Evolutionary conservation across 2,113 vertebrate species (phyloP).

Genomic region (Pimephales promelas): DNA sequence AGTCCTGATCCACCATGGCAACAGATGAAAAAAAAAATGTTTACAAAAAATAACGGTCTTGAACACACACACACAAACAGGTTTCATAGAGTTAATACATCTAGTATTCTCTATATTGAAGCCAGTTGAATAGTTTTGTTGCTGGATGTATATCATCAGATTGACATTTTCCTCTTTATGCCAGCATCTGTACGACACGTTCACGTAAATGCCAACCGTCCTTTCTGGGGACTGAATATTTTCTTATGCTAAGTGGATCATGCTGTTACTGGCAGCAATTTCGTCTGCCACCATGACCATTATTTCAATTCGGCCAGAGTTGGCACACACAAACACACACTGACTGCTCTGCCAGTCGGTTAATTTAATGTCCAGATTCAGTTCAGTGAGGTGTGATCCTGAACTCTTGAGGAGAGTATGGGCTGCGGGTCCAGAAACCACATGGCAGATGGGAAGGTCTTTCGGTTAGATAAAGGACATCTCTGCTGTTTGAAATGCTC

Average conservation of each 20-base stretch:
- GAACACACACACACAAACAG: not conserved
- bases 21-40: no score
- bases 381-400: constrained; percentile 27
- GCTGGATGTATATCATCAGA: constrained; percentile 19
- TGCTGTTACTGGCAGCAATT: constrained; percentile 6
- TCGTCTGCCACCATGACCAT: constrained; percentile 6
- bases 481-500: not conserved
- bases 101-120: not conserved
- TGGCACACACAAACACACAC: not conserved
- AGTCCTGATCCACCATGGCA: constrained; percentile 44
- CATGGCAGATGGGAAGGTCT: constrained; percentile 38
- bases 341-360: not conserved
- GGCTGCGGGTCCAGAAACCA: constrained; percentile 22
- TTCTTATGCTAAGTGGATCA: constrained; percentile 29
- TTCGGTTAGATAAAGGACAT: constrained; percentile 29
- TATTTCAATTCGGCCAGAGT: not conserved
- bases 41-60: no score
- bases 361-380: constrained; percentile 3
- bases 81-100: not conserved
- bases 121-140: not conserved
- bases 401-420: constrained; percentile 25
- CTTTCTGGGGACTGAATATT: constrained; percentile 2
- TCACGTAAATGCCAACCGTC: constrained; percentile 33
- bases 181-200: constrained; percentile 31
- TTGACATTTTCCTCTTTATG: constrained; percentile 23